Evolutionary conservation across 2,888 invertebrate species (phyloP), one percentile per base, ranked within the genome.

Genomic region (Lutraria lutraria): DNA sequence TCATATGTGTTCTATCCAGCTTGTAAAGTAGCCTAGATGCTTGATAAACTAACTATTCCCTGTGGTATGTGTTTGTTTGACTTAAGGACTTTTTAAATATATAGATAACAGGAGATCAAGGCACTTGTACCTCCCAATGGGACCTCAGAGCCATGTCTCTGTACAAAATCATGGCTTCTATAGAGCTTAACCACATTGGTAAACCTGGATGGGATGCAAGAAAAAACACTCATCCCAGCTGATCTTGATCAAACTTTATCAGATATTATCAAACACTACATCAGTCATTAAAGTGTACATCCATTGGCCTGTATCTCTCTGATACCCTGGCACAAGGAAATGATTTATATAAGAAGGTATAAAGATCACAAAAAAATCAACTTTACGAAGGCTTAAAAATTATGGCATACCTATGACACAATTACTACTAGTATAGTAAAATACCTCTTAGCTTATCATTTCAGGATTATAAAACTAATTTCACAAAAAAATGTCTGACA

Each of bases 51-150:
- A 43, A 43, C 43, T 4, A 43, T 43, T 43, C 43, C 43, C 43
- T 43, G 43, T 43, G 43, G 43, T 43, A 43, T 4, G 8, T 43
- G 43, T 43, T 43, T n/a, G n/a, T 68, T 68, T 68, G 63, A 68
- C 63, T 68, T 25, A 12, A 68, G n/a, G 63, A 68, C 63, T 25
- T 68, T 68, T 68, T n/a, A 68, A 25, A 68, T 68, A 13, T 25
- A 21, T 10, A 25, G 63, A 68, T 68, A 68, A 68, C n/a, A 25
- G 25, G 25, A 68, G n/a, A 68, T 68, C 6, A 68, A 68, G 63
- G 63, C 63, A 68, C 63, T 68, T 68, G 25, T 68, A 68, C 25
- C 63, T 68, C 63, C 63, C n/a, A n/a, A n/a, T 68, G 63, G 25
- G 25, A 68, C 63, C 25, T 13, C 25, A 68, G 63, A n/a, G 25